phyloP scores from a whole-genome alignment of 2,113 vertebrate genomes.

The Puntigrus tetrazona region DNA sequence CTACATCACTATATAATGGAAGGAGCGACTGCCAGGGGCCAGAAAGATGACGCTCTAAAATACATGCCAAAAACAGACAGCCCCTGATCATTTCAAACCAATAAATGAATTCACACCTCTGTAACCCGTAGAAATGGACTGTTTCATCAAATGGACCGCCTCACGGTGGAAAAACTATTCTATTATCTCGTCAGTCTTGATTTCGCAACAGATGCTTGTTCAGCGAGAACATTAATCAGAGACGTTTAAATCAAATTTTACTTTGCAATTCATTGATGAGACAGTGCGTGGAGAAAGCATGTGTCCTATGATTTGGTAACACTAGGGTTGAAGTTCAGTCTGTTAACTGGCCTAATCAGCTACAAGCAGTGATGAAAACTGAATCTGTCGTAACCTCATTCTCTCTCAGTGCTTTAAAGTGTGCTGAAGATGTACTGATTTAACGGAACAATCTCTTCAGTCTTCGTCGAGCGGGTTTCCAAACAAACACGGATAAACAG shows the following conservation, averaged over 20 bases:
- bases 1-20: constrained; percentile 16
- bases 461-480: not conserved
- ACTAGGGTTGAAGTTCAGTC: constrained; percentile 6
- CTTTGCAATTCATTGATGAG: not conserved
- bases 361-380: not conserved
- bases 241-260: not conserved
- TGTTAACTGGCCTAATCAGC: constrained; percentile 14
- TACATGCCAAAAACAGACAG: not conserved
- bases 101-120: not conserved
- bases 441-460: not conserved
- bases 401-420: not conserved
- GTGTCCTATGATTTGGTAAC: not conserved
- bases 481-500: constrained; percentile 30
- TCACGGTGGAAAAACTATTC: not conserved
- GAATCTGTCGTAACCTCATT: not conserved
- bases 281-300: not conserved
- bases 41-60: constrained; percentile 26
- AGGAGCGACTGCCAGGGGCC: not conserved
- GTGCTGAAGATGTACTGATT: not conserved
- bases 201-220: constrained; percentile 3
- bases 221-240: not conserved
- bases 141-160: not conserved
- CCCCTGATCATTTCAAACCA: not conserved
- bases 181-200: constrained; percentile 11
- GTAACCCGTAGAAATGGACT: not conserved